Evolutionary conservation across 2,888 invertebrate genomes (phyloP).

Genomic region (Epistrophe grossulariae): DNA sequence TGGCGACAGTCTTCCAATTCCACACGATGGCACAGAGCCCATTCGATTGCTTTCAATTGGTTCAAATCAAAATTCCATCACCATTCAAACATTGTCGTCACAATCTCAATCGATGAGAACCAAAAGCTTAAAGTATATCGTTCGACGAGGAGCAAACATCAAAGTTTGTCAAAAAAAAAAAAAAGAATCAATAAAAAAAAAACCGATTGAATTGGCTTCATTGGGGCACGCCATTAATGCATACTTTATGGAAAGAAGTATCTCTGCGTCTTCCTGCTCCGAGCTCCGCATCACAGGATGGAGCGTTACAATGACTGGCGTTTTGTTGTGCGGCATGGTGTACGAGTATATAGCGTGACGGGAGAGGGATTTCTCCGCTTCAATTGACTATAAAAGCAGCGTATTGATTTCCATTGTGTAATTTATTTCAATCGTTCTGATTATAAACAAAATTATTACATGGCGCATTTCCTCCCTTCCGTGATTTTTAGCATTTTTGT

Average conservation of each 20-base stretch:
- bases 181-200: constrained; percentile 15
- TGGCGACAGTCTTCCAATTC: constrained; percentile 46
- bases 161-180: constrained; percentile 20
- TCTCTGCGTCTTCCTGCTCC: constrained; percentile 2
- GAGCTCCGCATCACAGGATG: not conserved
- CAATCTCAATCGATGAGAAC: constrained; percentile 33
- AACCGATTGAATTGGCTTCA: constrained; percentile 41
- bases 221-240: constrained; percentile 56
- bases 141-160: constrained; percentile 10
- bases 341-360: not conserved
- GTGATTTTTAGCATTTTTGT: constrained; percentile 16
- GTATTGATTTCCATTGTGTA: constrained; percentile 63
- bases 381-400: constrained; percentile 48
- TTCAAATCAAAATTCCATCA: constrained; percentile 67
- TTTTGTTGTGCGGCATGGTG: not conserved
- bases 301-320: not conserved
- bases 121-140: constrained; percentile 22
- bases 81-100: constrained; percentile 8
- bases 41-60: constrained; percentile 70
- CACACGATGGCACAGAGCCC: constrained; percentile 45
- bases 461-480: constrained; percentile 35
- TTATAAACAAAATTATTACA: constrained; percentile 70
- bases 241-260: constrained; percentile 44
- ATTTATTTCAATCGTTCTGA: constrained; percentile 72
- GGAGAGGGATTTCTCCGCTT: not conserved